Conservation (phyloP, 2,888 invertebrate genomes). For the Exocentrus adspersus region DNA sequence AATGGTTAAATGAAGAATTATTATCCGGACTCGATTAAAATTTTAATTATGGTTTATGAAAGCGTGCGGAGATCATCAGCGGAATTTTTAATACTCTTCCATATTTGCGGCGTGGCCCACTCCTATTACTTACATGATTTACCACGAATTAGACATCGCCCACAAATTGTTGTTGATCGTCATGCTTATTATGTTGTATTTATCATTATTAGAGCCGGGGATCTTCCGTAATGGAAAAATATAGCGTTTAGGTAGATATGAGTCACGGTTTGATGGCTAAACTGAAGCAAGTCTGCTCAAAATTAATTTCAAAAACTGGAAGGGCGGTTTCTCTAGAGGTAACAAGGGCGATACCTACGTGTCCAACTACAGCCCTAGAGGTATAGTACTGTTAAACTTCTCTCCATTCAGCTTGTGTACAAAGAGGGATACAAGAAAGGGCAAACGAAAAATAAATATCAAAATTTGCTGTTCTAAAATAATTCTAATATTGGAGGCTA, state of each 20-base stretch:
- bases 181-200: not conserved
- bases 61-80: not conserved
- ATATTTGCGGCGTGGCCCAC: constrained; percentile 8
- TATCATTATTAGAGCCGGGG: not conserved
- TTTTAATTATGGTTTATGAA: not conserved
- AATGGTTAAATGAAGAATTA: not conserved
- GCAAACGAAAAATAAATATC: too few species aligned
- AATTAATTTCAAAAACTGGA: too few species aligned
- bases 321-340: too few species aligned
- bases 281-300: not conserved
- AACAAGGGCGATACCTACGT: too few species aligned
- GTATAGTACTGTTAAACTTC: too few species aligned
- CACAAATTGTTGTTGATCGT: constrained; percentile 20
- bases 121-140: constrained; percentile 16
- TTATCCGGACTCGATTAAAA: not conserved
- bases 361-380: too few species aligned
- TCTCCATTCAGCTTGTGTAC: too few species aligned
- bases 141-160: constrained; percentile 22
- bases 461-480: too few species aligned
- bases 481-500: too few species aligned
- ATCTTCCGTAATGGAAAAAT: constrained; percentile 7
- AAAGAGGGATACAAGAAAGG: too few species aligned
- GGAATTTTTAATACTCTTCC: constrained; percentile 8
- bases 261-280: too few species aligned
- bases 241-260: constrained; percentile 1